phyloP scores from a whole-genome alignment of 2,888 invertebrate species.

The Limnephilus auricula region DNA sequence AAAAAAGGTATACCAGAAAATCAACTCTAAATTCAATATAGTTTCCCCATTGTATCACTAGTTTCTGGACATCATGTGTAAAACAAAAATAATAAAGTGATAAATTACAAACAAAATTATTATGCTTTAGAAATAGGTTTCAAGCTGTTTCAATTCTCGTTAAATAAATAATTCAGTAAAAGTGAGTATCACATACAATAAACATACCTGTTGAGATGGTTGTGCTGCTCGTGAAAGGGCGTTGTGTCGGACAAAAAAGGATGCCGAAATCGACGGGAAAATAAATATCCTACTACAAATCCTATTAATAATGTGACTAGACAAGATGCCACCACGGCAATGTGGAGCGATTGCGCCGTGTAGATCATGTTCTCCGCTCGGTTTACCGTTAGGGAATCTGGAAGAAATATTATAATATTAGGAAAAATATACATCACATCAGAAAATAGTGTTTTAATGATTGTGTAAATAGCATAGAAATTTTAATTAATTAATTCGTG shows the following conservation, averaged over 20 bases:
- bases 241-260: constrained; percentile 85
- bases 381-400: constrained; percentile 76
- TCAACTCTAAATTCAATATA: too few species aligned
- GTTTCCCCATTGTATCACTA: too few species aligned
- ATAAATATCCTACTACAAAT: constrained; percentile 90
- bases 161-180: neutral
- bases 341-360: constrained; percentile 88
- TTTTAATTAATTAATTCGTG: too few species aligned
- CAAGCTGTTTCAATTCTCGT: neutral
- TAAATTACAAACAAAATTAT: too few species aligned
- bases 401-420: constrained; percentile 57
- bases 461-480: neutral
- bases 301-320: constrained; percentile 89
- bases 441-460: neutral
- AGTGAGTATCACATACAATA: constrained; percentile 31
- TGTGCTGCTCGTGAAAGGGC: constrained; percentile 87
- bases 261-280: constrained; percentile 86
- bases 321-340: constrained; percentile 88
- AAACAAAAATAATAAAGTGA: too few species aligned
- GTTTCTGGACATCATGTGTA: too few species aligned
- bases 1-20: too few species aligned
- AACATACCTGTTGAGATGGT: constrained; percentile 84
- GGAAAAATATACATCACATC: neutral
- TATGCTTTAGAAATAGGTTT: too few species aligned
- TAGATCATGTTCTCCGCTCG: constrained; percentile 84